phyloP scores from a whole-genome alignment of 1,140 invertebrate species.

The Drosophila lacertosa region DNA sequence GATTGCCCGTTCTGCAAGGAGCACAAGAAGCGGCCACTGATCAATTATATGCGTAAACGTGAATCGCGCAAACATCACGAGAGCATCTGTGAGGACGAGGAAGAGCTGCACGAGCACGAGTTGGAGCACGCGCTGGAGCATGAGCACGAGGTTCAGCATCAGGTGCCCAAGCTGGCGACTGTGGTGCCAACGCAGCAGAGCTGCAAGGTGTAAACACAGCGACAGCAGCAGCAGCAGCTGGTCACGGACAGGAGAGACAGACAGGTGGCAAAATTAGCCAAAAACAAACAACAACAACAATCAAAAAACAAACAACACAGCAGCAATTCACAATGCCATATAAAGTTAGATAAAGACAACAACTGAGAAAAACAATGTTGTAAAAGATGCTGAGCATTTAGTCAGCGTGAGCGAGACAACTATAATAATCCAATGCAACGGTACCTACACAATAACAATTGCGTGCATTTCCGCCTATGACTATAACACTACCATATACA shows the following conservation, averaged over 20 bases:
- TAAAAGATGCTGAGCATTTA: constrained; percentile 28
- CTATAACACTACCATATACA: constrained; percentile 75
- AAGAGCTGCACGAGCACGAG: constrained; percentile 80
- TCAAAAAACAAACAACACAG: constrained; percentile 2
- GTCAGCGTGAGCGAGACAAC: constrained; percentile 44
- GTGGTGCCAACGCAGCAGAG: constrained; percentile 63
- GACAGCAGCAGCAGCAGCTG: constrained; percentile 4
- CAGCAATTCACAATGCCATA: constrained; percentile 73
- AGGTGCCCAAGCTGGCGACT: constrained; percentile 40
- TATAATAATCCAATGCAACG: constrained; percentile 64
- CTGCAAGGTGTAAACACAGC: constrained; percentile 65
- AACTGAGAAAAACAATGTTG: constrained; percentile 22
- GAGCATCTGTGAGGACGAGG: constrained; percentile 86
- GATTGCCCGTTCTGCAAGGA: constrained; percentile 86
- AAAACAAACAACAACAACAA: constrained; percentile 29
- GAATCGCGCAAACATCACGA: constrained; percentile 84
- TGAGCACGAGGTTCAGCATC: constrained; percentile 51
- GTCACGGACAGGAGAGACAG: constrained; percentile 28
- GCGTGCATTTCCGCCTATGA: constrained; percentile 61
- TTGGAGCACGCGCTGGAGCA: constrained; percentile 47
- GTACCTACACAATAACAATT: constrained; percentile 42
- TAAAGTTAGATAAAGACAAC: constrained; percentile 46
- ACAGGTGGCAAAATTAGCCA: constrained; percentile 34
- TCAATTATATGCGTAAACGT: constrained; percentile 85
- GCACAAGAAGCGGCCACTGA: constrained; percentile 85